These are phyloP conservation scores for Cyclura pinguis DNA, from an alignment of 2,797 vertebrate species.

Conservation along the genomic window DNA sequence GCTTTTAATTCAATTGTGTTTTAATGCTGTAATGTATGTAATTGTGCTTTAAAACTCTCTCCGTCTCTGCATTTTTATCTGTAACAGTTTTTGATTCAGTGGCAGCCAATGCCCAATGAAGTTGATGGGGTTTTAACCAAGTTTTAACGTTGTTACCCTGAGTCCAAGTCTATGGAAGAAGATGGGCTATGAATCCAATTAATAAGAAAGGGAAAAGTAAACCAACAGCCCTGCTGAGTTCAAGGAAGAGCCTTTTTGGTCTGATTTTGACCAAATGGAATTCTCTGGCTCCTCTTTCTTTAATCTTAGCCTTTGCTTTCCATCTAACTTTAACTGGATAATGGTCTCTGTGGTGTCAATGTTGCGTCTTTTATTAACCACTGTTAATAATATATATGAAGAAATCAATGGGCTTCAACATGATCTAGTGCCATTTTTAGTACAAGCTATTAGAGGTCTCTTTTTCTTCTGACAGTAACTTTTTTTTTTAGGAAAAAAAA, in stretches of 20 bases:
- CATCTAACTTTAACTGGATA: neutral
- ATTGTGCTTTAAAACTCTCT: no score
- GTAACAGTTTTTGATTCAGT: no score
- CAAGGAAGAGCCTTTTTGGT: neutral
- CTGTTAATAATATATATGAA: constrained; percentile 16
- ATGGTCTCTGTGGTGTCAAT: neutral
- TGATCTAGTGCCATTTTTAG: constrained; percentile 5
- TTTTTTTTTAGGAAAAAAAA: no score
- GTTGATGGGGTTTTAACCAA: no score
- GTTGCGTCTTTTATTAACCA: neutral
- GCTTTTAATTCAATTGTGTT: no score
- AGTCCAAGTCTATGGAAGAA: no score
- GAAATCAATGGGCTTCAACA: constrained; percentile 9
- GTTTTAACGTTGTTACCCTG: no score
- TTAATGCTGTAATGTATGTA: no score
- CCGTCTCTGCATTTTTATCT: no score
- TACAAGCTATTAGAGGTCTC: neutral
- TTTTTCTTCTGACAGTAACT: neutral
- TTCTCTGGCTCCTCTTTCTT: neutral
- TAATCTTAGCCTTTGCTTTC: neutral
- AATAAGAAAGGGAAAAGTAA: neutral
- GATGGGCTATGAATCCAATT: no score
- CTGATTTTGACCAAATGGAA: neutral
- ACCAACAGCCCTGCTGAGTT: neutral
- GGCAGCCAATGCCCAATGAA: no score